Percentiles rank a stretch among this genome's conserved stretches.
Conservation (phyloP, 2,113 vertebrate species). For the Lonchura striata region DNA sequence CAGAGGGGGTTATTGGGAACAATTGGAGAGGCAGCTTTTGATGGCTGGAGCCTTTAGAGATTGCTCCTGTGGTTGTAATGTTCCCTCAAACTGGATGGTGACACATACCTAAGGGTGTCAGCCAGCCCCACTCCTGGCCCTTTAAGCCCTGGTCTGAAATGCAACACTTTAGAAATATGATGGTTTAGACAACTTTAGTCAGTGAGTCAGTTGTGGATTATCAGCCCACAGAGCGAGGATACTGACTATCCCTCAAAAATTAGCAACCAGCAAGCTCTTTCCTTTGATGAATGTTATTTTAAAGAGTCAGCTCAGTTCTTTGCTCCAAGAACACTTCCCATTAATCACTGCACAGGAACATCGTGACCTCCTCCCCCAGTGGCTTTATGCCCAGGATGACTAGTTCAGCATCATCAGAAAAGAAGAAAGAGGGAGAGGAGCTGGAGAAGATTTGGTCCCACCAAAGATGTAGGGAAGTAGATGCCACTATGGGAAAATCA, state of each 20-base stretch:
- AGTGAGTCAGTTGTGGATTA: slow-evolving; percentile 57
- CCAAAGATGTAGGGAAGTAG: background rate
- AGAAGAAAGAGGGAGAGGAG: background rate
- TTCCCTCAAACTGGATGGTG: background rate
- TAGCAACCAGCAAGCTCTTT: background rate
- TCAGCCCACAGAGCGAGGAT: background rate
- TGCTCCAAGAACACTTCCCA: background rate
- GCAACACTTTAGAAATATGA: slow-evolving; percentile 36
- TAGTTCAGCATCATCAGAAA: background rate
- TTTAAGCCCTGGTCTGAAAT: slow-evolving; percentile 19
- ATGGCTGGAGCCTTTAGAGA: background rate
- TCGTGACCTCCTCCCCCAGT: background rate
- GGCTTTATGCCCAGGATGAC: background rate
- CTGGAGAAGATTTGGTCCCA: background rate
- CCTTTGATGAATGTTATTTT: slow-evolving; percentile 43
- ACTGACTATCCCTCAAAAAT: slow-evolving; percentile 6
- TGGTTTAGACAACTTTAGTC: slow-evolving; percentile 52
- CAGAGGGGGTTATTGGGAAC: background rate
- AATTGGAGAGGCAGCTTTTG: background rate
- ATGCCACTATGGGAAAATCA: background rate
- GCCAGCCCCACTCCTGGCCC: background rate
- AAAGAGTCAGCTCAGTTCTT: slow-evolving; percentile 10
- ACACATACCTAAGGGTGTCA: background rate
- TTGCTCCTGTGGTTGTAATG: background rate
- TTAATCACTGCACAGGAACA: slow-evolving; percentile 34